Percentiles rank a stretch among this genome's conserved stretches.
Evolutionary conservation across 2,888 invertebrate genomes (phyloP).

Genomic region (Tupiocoris notatus): DNA sequence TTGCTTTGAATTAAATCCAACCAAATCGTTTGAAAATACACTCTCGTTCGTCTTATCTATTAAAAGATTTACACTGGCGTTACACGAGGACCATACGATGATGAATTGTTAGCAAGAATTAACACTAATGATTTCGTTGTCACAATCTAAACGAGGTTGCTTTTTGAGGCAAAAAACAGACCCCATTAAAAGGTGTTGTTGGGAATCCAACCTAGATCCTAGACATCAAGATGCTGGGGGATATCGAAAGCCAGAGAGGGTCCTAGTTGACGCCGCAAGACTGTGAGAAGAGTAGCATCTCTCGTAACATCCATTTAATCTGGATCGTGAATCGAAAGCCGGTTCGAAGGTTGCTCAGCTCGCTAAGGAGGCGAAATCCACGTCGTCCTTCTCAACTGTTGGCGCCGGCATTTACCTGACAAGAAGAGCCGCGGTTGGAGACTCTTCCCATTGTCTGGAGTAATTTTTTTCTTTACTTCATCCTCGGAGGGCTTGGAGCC

Average conservation of each 20-base stretch:
- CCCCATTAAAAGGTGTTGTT: neutral
- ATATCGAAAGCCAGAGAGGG: neutral
- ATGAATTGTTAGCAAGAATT: too few relatives aligned
- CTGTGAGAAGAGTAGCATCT: neutral
- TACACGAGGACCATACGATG: too few relatives aligned
- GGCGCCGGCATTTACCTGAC: slow-evolving; percentile 39
- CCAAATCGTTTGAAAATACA: too few relatives aligned
- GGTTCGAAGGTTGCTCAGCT: neutral
- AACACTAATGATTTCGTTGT: too few relatives aligned
- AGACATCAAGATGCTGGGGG: too few relatives aligned
- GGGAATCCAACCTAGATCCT: neutral
- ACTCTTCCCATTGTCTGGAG: slow-evolving; percentile 19
- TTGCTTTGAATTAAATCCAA: too few relatives aligned
- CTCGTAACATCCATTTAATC: slow-evolving; percentile 12
- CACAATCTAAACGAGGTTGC: neutral
- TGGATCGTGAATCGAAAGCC: slow-evolving; percentile 33
- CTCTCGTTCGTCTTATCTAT: too few relatives aligned
- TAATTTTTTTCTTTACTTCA: slow-evolving; percentile 6
- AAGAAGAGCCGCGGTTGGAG: neutral
- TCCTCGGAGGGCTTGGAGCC: slow-evolving; percentile 1
- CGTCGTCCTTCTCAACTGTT: neutral
- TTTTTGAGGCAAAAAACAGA: neutral
- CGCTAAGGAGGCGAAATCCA: slow-evolving; percentile 19
- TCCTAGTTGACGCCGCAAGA: neutral
- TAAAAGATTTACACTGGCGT: too few relatives aligned